phyloP scores from a whole-genome alignment of 2,113 vertebrate species.

The Mola mola region DNA sequence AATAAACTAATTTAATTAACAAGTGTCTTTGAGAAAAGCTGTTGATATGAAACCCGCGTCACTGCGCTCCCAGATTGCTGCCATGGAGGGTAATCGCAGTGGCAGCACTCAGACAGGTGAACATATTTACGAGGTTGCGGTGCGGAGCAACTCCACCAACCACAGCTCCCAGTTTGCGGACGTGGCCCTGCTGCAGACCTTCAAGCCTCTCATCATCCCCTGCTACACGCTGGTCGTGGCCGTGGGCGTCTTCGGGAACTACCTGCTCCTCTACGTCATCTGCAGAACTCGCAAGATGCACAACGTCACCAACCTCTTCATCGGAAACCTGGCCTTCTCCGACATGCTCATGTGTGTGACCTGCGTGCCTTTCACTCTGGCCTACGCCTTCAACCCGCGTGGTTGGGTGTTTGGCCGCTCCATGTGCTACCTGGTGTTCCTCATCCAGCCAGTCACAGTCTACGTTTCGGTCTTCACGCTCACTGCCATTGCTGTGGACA shows the following conservation, averaged over 20 bases:
- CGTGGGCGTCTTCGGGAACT: constrained; percentile 85
- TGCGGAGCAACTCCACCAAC: constrained; percentile 77
- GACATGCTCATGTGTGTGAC: constrained; percentile 89
- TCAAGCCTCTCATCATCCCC: constrained; percentile 86
- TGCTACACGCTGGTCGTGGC: constrained; percentile 83
- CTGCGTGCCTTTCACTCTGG: constrained; percentile 83
- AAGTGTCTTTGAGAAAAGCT: not conserved
- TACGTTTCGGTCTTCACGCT: constrained; percentile 84
- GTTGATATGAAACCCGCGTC: not conserved
- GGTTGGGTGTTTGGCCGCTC: constrained; percentile 83
- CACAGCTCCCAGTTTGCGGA: constrained; percentile 83
- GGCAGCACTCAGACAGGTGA: constrained; percentile 52
- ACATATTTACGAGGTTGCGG: constrained; percentile 74
- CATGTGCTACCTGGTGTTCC: constrained; percentile 84
- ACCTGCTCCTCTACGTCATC: constrained; percentile 86
- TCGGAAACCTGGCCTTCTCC: constrained; percentile 88
- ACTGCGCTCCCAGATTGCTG: constrained; percentile 17
- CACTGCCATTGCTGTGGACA: constrained; percentile 83
- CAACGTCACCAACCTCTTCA: constrained; percentile 88
- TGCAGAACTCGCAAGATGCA: constrained; percentile 86
- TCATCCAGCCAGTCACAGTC: constrained; percentile 82
- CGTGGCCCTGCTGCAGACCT: constrained; percentile 84
- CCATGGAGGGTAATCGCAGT: constrained; percentile 65
- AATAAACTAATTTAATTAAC: not conserved
- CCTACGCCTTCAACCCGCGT: constrained; percentile 83